Evolutionary conservation across 2,113 vertebrate species (phyloP).

Genomic region (Stigmatopora argus): DNA sequence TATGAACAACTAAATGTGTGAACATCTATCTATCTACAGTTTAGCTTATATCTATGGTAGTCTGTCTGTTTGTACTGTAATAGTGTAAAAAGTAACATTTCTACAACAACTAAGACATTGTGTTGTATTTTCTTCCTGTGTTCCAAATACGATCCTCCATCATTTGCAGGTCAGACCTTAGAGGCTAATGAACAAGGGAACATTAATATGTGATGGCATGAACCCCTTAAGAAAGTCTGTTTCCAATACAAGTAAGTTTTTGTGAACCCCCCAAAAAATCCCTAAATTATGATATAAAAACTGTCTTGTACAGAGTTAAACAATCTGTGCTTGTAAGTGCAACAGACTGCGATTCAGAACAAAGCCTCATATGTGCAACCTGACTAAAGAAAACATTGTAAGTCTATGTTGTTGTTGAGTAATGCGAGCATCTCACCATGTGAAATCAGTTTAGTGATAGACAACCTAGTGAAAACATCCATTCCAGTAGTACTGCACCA

Average conservation of each 20-base stretch:
- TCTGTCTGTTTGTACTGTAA: background rate
- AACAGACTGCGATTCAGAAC: background rate
- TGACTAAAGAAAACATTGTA: background rate
- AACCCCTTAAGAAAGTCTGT: background rate
- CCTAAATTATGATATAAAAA: background rate
- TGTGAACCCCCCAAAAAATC: background rate
- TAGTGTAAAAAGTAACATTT: background rate
- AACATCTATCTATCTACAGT: background rate
- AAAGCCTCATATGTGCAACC: background rate
- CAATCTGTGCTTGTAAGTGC: background rate
- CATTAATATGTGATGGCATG: background rate
- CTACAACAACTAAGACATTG: background rate
- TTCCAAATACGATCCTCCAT: background rate
- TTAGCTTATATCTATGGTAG: background rate
- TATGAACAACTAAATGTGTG: background rate
- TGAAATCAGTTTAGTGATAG: background rate
- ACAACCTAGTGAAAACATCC: background rate
- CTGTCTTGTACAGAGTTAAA: background rate
- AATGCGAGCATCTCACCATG: background rate
- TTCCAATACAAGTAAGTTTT: background rate
- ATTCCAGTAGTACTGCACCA: background rate
- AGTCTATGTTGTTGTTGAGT: background rate
- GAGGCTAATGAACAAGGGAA: background rate
- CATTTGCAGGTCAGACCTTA: background rate
- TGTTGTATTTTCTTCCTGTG: background rate